phyloP scores from a whole-genome alignment of 2,797 vertebrate species.

The Otolemur crassicaudatus region DNA sequence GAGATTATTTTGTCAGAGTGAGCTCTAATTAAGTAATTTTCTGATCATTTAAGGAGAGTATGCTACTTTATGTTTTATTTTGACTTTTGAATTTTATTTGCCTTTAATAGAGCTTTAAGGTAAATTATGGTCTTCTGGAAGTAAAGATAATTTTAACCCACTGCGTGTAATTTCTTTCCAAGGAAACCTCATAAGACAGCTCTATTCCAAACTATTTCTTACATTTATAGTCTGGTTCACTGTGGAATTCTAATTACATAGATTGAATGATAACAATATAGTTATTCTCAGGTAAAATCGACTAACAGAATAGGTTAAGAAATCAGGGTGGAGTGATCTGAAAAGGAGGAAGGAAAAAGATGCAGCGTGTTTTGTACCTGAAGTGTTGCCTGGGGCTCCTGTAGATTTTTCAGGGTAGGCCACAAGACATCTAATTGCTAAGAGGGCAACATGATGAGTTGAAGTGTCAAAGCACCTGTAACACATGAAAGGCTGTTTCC shows the following conservation, averaged over 20 bases:
- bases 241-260: background rate
- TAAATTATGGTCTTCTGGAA: constrained; percentile 33
- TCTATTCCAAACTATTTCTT: background rate
- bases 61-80: constrained; percentile 20
- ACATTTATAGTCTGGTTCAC: background rate
- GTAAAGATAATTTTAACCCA: constrained; percentile 32
- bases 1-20: constrained; percentile 45
- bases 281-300: background rate
- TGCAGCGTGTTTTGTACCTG: background rate
- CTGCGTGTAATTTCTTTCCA: background rate
- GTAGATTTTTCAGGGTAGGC: background rate
- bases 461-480: background rate
- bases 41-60: constrained; percentile 39
- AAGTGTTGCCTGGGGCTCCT: background rate
- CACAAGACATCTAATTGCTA: background rate
- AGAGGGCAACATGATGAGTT: background rate
- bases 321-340: background rate
- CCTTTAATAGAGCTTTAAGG: background rate
- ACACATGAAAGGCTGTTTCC: background rate
- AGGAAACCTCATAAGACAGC: background rate
- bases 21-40: constrained; percentile 33
- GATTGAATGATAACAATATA: background rate
- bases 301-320: background rate
- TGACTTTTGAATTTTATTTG: constrained; percentile 49
- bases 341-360: background rate